phyloP scores from a whole-genome alignment of 2,113 vertebrate species.

The Mystacornis crossleyi region DNA sequence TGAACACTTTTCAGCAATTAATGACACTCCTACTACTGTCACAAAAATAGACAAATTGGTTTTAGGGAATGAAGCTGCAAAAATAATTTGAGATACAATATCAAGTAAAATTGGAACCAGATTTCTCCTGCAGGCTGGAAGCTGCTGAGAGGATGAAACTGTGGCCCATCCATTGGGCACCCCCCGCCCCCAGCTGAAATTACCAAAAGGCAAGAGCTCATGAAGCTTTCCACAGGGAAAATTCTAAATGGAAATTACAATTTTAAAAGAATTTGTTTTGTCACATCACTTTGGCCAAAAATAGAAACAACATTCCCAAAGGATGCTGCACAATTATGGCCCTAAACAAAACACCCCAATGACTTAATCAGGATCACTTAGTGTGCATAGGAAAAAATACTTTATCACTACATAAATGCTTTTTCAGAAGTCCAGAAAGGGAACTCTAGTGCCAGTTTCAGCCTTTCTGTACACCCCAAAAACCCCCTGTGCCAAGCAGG shows the following conservation, averaged over 20 bases:
- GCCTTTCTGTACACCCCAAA: neutral
- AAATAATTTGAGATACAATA: neutral
- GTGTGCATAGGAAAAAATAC: neutral
- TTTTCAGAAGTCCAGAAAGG: neutral
- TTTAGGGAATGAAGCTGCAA: neutral
- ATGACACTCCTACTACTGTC: neutral
- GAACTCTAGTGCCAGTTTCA: neutral
- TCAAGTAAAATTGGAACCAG: neutral
- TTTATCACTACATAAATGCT: neutral
- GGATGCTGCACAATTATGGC: neutral
- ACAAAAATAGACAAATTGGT: neutral
- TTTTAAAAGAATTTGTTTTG: neutral
- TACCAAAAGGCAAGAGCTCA: neutral
- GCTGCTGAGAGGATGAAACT: neutral
- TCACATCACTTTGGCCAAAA: neutral
- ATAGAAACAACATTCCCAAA: neutral
- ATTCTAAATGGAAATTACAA: neutral
- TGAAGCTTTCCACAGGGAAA: neutral
- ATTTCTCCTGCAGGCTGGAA: neutral
- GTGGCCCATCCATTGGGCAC: neutral
- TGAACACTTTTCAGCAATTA: neutral
- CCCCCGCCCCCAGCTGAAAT: rapidly evolving
- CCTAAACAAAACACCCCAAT: neutral
- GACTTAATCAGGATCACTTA: neutral
- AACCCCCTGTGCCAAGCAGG: neutral